phyloP scores from a whole-genome alignment of 2,113 vertebrate genomes.

The Prietella phreatophila region DNA sequence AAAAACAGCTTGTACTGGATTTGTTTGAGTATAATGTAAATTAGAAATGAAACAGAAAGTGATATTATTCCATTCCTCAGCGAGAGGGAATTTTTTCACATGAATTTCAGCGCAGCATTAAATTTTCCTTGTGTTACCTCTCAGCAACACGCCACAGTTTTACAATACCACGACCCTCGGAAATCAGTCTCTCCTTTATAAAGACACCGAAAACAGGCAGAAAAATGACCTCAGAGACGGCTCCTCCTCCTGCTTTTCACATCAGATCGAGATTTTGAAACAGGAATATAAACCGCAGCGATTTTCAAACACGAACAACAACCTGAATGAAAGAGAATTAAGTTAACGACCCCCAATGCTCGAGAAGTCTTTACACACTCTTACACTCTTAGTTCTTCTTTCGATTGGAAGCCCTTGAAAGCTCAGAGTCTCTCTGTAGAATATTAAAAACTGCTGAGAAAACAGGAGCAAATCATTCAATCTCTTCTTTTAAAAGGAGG shows the following conservation, averaged over 20 bases:
- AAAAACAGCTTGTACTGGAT: not conserved
- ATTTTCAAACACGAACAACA: not conserved
- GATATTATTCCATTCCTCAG: not conserved
- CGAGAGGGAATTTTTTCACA: not conserved
- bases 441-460: conserved; percentile 70
- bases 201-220: conserved; percentile 21
- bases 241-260: conserved; percentile 26
- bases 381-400: conserved; percentile 46
- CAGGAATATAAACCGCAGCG: conserved; percentile 10
- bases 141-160: conserved; percentile 22
- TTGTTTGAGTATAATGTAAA: not conserved
- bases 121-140: conserved; percentile 24
- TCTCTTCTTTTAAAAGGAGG: conserved; percentile 65
- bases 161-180: not conserved
- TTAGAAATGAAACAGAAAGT: not conserved
- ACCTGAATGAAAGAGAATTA: not conserved
- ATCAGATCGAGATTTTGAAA: conserved; percentile 3
- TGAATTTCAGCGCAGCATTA: conserved; percentile 36
- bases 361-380: not conserved
- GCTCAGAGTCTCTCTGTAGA: conserved; percentile 70
- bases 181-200: conserved; percentile 35
- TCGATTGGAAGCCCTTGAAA: conserved; percentile 68
- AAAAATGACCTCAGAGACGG: conserved; percentile 32
- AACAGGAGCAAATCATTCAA: conserved; percentile 24
- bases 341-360: conserved; percentile 27